Percentiles rank a stretch among this genome's conserved stretches.
Conservation (phyloP, 2,888 invertebrate genomes). For the Carcina quercana region DNA sequence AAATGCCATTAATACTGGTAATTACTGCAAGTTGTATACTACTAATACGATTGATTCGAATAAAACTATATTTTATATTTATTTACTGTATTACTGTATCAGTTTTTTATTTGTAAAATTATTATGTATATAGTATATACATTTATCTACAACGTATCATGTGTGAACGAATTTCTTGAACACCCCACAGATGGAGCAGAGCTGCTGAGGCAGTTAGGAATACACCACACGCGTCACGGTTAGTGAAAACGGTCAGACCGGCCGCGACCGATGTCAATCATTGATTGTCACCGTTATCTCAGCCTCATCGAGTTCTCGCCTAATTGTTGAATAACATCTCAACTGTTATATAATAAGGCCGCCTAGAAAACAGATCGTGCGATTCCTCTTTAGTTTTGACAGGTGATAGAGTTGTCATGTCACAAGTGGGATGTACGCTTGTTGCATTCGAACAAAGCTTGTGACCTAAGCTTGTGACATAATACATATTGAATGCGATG, state of each 20-base stretch:
- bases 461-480: conserved; percentile 28
- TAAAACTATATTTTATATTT: no score
- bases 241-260: conserved; percentile 29
- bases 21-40: no score
- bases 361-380: conserved; percentile 25
- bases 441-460: conserved; percentile 24
- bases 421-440: conserved; percentile 24
- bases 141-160: no score
- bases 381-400: conserved; percentile 18
- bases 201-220: no score
- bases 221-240: conserved; percentile 26
- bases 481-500: no score
- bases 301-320: conserved; percentile 37
- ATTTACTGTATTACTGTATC: no score
- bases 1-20: no score
- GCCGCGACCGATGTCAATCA: conserved; percentile 27
- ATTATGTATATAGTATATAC: no score
- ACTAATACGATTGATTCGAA: no score
- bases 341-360: conserved; percentile 33
- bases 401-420: conserved; percentile 29
- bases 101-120: no score
- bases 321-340: conserved; percentile 48
- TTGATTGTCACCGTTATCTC: conserved; percentile 35
- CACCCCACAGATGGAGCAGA: no score
- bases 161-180: no score